Percentiles rank a stretch among this genome's conserved stretches.
Conservation (phyloP, 2,797 vertebrate species). For the Hafferia zeledoni region DNA sequence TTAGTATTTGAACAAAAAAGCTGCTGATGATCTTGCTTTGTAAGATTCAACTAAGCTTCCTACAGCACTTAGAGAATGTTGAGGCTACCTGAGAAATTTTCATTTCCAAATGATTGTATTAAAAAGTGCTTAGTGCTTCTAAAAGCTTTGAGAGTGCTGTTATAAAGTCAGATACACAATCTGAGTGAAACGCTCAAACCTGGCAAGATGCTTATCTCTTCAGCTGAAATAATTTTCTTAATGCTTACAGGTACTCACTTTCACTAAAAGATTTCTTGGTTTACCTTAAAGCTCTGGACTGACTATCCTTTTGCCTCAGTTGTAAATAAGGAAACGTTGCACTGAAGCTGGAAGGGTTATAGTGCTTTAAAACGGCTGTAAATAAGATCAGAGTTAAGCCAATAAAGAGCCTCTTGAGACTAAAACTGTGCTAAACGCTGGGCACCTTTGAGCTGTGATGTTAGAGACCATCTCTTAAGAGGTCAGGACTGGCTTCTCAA, state of each 20-base stretch:
- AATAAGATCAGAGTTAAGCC: constrained; percentile 55
- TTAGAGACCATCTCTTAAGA: constrained; percentile 38
- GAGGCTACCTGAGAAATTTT: not conserved
- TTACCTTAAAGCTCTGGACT: not conserved
- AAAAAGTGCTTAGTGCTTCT: not conserved
- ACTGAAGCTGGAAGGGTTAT: constrained; percentile 4
- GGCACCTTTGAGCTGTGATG: constrained; percentile 30
- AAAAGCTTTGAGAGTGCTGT: not conserved
- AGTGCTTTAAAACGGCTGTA: constrained; percentile 34
- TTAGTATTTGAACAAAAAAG: constrained; percentile 23
- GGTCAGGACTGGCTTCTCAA: constrained; percentile 39
- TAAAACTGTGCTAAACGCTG: constrained; percentile 42
- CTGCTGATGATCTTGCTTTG: not conserved
- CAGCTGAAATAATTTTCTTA: not conserved
- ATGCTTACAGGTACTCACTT: not conserved
- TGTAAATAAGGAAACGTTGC: constrained; percentile 27
- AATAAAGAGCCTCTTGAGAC: constrained; percentile 43
- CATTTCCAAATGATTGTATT: not conserved
- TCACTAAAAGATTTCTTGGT: not conserved
- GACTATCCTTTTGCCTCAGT: not conserved
- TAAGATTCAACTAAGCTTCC: not conserved
- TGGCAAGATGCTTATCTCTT: not conserved
- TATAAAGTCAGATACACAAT: not conserved
- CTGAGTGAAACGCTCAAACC: not conserved
- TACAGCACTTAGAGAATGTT: not conserved